Conservation (phyloP, 2,113 vertebrate genomes). For the Bolborhynchus lineola region DNA sequence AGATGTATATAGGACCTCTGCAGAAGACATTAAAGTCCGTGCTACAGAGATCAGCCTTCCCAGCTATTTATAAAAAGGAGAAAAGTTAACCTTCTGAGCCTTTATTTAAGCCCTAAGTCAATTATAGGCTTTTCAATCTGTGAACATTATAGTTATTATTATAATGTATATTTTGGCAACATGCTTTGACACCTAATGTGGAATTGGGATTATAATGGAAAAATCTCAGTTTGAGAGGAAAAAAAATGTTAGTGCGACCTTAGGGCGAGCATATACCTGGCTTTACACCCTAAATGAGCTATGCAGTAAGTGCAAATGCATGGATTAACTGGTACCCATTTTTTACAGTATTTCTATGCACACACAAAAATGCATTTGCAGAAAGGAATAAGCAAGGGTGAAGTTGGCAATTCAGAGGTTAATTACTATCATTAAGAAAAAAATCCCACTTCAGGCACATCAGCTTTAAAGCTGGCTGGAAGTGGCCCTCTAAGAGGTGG, state of each 20-base stretch:
- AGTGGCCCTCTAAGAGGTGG: constrained; percentile 10
- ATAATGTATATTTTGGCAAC: not conserved
- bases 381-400: not conserved
- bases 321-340: not conserved
- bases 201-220: not conserved
- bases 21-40: not conserved
- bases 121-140: not conserved
- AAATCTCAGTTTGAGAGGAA: not conserved
- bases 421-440: constrained; percentile 13
- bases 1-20: not conserved
- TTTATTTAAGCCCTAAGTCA: not conserved
- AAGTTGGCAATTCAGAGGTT: constrained; percentile 1
- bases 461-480: not conserved
- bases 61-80: not conserved
- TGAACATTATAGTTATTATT: not conserved
- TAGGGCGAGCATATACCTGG: not conserved
- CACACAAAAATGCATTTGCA: not conserved
- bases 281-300: not conserved
- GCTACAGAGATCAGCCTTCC: not conserved
- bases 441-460: not conserved
- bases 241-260: not conserved
- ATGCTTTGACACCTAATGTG: not conserved
- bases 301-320: not conserved
- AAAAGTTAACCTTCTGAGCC: not conserved
- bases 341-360: not conserved